Conservation (phyloP, 1,140 invertebrate species). For the Drosophila bifasciata region DNA sequence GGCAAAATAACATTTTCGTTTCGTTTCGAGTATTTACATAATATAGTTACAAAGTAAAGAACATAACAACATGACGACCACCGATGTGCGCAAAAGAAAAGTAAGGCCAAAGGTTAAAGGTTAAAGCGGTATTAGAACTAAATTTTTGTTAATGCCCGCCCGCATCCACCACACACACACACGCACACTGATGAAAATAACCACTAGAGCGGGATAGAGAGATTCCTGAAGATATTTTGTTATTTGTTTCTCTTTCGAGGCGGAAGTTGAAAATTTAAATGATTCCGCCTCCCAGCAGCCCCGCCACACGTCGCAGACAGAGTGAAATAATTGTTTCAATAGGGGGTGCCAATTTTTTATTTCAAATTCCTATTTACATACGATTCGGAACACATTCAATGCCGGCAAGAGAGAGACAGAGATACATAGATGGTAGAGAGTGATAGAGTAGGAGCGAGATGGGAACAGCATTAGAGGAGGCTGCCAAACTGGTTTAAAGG, state of each 20-base stretch:
- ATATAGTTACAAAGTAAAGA: constrained; percentile 39
- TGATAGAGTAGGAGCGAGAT: background rate
- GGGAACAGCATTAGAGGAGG: no score
- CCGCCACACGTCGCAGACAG: background rate
- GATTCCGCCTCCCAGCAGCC: background rate
- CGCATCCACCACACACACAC: constrained; percentile 9
- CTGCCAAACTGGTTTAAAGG: constrained; percentile 11
- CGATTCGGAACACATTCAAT: background rate
- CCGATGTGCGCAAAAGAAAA: constrained; percentile 71
- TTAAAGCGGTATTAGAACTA: constrained; percentile 35
- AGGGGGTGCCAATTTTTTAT: constrained; percentile 28
- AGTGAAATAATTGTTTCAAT: constrained; percentile 11
- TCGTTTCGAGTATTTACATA: constrained; percentile 44
- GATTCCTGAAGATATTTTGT: background rate
- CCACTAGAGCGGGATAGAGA: no score
- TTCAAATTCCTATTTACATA: constrained; percentile 12
- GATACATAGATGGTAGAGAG: constrained; percentile 2
- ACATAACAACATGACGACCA: constrained; percentile 50
- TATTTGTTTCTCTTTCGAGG: constrained; percentile 24
- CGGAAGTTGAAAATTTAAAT: constrained; percentile 54
- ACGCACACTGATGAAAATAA: background rate
- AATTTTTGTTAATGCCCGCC: constrained; percentile 36
- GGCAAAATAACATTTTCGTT: constrained; percentile 2
- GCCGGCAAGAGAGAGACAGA: no score
- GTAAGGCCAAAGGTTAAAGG: constrained; percentile 60